Evolutionary conservation across 2,888 invertebrate species (phyloP).

Genomic region (Hypomecis atomaria): DNA sequence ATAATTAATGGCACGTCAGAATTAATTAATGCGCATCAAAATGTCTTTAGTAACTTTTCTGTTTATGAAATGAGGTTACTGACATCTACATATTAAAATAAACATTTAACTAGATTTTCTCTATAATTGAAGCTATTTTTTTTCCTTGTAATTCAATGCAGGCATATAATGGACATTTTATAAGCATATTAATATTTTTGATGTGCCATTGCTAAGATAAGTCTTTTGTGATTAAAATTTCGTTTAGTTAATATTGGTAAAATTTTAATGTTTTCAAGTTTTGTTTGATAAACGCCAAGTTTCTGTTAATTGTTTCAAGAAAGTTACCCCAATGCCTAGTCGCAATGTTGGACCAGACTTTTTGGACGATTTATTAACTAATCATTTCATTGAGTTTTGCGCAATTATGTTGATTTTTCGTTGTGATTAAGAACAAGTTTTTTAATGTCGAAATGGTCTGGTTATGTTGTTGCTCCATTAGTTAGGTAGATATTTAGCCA

Average conservation of each 20-base stretch:
- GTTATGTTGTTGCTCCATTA: conserved; percentile 80
- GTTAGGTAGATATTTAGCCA: conserved; percentile 81
- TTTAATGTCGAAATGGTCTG: conserved; percentile 70
- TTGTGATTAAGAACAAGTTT: conserved; percentile 51
- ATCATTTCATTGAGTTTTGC: conserved; percentile 47
- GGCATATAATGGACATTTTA: no score
- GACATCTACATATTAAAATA: background rate
- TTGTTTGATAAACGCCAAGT: conserved; percentile 8
- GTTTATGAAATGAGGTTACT: no score
- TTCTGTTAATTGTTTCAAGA: conserved; percentile 67
- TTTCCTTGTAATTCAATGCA: no score
- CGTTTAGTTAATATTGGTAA: background rate
- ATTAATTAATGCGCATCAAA: background rate
- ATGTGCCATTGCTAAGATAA: background rate
- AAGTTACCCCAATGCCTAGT: conserved; percentile 80
- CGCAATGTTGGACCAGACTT: conserved; percentile 71
- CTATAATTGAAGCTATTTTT: no score
- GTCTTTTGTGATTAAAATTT: background rate
- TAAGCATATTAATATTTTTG: background rate
- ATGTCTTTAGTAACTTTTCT: background rate
- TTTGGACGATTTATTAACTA: conserved; percentile 57
- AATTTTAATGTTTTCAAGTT: background rate
- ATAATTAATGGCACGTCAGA: background rate
- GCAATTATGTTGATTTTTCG: conserved; percentile 45
- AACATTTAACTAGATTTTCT: no score